Evolutionary conservation across 2,888 invertebrate species (phyloP), one percentile per base, ranked within the genome.

Genomic region (Xanthostigma xanthostigma): DNA sequence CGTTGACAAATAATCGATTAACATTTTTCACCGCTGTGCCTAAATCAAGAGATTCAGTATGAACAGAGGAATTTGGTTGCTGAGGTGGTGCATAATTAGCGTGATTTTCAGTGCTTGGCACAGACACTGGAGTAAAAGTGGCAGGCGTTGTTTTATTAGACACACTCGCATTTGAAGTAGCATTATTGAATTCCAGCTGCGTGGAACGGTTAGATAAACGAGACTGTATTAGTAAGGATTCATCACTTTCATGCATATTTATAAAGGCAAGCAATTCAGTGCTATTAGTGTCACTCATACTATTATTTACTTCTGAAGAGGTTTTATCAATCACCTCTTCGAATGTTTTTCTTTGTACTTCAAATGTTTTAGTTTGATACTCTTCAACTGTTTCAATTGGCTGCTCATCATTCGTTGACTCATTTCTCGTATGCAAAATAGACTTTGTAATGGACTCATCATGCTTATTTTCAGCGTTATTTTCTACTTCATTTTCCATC

Each of bases 1-100:
- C 73, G 68, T 90, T 90, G 52, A 90, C 82, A 55, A 87, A 70
- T 57, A 89, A 79, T 58, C 82, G 78, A 65, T 78, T 79, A 6
- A 27, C 27, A 27, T 6, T 27, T 27, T 27, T 27, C 27, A 6
- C 27, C 3, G 27, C 27, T 27, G 27, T 27, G 27, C 27, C 27
- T 27, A 27, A 27, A 27, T 27, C 27, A 27, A 27, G 6, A 6
- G 27, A 27, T 27, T 27, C 27, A 6, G 27, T 27, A 27, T 27
- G 27, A 27, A 27, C 27, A 27, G 27, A 27, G 6, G 27, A 6
- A 27, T 27, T 27, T 5, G 6, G 27, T 27, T 27, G 27, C 6
- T 27, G 27, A 27, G 27, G 27, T 27, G 27, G 27, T 27, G 27
- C 27, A 27, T 3, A 27, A 27, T 27, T 6, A 27, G 27, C 27